Evolutionary conservation across 2,888 invertebrate genomes (phyloP).

Genomic region (Aleiodes leptofemur): DNA sequence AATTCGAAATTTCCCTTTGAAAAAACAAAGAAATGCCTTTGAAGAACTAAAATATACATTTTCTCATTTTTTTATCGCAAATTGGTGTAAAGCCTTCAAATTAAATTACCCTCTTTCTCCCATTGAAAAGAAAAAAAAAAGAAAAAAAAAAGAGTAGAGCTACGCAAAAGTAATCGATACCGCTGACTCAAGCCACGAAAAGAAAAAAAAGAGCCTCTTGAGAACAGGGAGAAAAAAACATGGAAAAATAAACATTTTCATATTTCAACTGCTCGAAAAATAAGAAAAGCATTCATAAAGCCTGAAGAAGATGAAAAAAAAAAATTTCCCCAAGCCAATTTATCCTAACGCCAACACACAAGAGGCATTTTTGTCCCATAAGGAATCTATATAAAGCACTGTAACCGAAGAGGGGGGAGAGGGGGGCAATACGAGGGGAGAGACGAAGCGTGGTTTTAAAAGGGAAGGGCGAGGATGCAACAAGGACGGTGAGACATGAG

Average conservation of each 20-base stretch:
- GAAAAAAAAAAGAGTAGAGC: not conserved
- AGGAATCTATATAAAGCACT: slow-evolving; percentile 37
- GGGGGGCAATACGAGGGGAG: not conserved
- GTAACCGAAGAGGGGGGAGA: not conserved
- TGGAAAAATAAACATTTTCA: slow-evolving; percentile 15
- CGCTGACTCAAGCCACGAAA: not conserved
- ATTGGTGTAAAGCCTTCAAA: slow-evolving; percentile 1
- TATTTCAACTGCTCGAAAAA: not conserved
- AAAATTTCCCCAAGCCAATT: not conserved
- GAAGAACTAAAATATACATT: not conserved
- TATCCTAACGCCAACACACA: slow-evolving; percentile 24
- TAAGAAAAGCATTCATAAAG: not conserved
- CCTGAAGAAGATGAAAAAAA: not conserved
- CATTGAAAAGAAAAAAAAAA: not conserved
- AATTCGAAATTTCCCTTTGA: no score
- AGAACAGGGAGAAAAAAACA: slow-evolving; percentile 1
- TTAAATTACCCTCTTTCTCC: slow-evolving; percentile 21
- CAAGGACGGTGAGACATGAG: slow-evolving; percentile 41
- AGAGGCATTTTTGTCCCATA: slow-evolving; percentile 40
- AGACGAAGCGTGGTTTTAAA: slow-evolving; percentile 28
- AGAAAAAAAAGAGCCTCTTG: not conserved
- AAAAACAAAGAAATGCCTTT: not conserved
- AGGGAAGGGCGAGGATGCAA: slow-evolving; percentile 46
- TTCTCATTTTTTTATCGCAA: not conserved
- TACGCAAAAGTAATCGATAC: slow-evolving; percentile 26